These are phyloP conservation scores for Eurystomus glaucurus DNA, from an alignment of 2,797 vertebrate species.

Conservation along the genomic window DNA sequence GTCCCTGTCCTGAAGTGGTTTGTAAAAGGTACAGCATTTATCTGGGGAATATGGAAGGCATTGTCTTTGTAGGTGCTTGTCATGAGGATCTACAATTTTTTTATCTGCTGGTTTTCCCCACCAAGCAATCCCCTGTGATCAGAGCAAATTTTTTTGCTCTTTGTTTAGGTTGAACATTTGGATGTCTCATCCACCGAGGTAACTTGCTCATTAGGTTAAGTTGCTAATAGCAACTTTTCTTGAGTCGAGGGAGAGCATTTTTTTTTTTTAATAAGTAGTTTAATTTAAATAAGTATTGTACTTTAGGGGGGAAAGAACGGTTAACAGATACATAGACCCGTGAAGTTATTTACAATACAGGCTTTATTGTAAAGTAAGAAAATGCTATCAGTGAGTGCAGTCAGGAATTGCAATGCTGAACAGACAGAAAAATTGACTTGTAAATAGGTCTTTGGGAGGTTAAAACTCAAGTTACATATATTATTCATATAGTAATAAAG, in stretches of 20 bases:
- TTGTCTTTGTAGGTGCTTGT: background rate
- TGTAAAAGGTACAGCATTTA: background rate
- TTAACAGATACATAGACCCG: background rate
- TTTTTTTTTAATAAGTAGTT: background rate
- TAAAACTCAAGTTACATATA: slow-evolving; percentile 30
- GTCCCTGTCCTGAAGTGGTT: background rate
- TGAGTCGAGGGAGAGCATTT: background rate
- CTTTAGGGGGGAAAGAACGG: background rate
- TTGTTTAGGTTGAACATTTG: background rate
- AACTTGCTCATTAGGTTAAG: background rate
- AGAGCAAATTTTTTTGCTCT: background rate
- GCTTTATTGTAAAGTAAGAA: background rate
- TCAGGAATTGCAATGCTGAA: background rate
- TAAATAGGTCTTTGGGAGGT: slow-evolving; percentile 20
- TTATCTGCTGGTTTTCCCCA: background rate
- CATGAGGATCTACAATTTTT: background rate
- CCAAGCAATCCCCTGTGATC: background rate
- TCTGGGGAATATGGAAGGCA: background rate
- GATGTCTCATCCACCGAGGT: background rate
- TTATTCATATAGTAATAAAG: slow-evolving; percentile 51
- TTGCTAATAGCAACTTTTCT: background rate
- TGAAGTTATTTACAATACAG: background rate
- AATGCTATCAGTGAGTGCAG: background rate
- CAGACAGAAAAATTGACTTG: background rate
- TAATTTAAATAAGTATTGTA: background rate